Evolutionary conservation across 2,113 vertebrate genomes (phyloP).

Genomic region (Himantopus leucocephalus): DNA sequence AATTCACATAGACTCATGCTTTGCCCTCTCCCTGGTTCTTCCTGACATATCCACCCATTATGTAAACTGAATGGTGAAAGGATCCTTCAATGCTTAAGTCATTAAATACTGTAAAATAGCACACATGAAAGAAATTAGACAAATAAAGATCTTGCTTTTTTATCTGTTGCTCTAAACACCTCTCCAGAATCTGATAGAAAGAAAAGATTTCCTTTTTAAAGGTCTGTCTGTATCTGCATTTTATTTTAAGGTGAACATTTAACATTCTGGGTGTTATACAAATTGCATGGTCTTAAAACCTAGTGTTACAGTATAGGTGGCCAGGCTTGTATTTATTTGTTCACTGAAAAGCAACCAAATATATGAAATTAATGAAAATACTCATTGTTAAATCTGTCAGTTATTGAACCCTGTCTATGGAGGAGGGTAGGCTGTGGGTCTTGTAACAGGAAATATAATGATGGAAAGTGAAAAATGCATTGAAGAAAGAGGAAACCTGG

Average conservation of each 20-base stretch:
- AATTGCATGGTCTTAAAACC: background rate
- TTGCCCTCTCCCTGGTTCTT: background rate
- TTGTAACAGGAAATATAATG: background rate
- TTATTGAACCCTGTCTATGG: background rate
- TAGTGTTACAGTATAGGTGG: background rate
- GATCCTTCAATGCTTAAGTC: background rate
- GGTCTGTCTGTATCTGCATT: rapidly evolving
- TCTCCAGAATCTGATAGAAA: background rate
- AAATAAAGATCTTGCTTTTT: background rate
- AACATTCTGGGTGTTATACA: background rate
- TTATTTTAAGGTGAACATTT: background rate
- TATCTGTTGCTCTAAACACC: background rate
- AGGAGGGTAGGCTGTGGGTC: background rate
- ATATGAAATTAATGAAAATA: background rate
- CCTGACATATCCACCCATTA: background rate
- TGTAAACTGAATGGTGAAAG: background rate
- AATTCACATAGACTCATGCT: rapidly evolving
- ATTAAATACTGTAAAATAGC: background rate
- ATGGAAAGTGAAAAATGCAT: background rate
- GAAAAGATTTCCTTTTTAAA: background rate
- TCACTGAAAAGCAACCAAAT: background rate
- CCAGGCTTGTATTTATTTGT: background rate
- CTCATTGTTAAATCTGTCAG: background rate
- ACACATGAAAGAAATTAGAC: background rate
- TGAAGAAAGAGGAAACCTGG: background rate